Base-by-base conservation (phyloP, 2,888 invertebrate species). In the Nipponacmea schrenckii region DNA sequence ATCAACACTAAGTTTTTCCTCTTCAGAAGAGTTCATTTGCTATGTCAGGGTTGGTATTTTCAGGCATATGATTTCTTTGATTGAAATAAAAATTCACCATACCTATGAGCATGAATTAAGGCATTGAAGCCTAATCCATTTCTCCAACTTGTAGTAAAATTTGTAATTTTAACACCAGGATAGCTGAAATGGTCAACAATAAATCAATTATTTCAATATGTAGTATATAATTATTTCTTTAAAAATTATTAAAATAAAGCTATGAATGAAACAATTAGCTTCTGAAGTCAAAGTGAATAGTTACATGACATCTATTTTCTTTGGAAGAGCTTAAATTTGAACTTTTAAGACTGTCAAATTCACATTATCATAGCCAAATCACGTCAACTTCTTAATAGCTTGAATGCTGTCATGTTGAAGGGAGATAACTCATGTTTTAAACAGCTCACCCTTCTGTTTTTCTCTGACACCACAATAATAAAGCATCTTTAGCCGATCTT, bases 61-160 rank as follows among this genome's bases (percentile, higher is more conserved):
- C n/a, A n/a, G n/a, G n/a, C n/a, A n/a, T n/a, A n/a, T n/a, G n/a
- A n/a, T n/a, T 31, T 31, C 31, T 4, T 4, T 4, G 4, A 31
- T 31, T 4, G 31, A 31, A 31, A 4, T 7, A 31, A 31, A 31
- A 2, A 4, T 39, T 10, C 1, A 24, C 20, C 70, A 56, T 75
- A 88, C 88, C 89, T 85, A 90, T 99, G 98, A 39, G 97, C 94
- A 88, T 99, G 98, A 85, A 99, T 98, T 76, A 99, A 94, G 4
- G 98, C 98, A 90, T 98, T 98, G 92, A 99, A 99, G 62, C 96
- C 99, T 80, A 99, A 92, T 10, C 98, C 98, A 78, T 94, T 96
- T 77, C 98, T 91, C 98, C 98, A 99, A 50, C 97, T 97, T 83
- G 94, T 94, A 81, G 89, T 86, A 85, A 91, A 91, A 84, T 91